These are phyloP conservation scores for Orthosia incerta DNA, from an alignment of 2,888 invertebrate genomes.

Conservation along the genomic window DNA sequence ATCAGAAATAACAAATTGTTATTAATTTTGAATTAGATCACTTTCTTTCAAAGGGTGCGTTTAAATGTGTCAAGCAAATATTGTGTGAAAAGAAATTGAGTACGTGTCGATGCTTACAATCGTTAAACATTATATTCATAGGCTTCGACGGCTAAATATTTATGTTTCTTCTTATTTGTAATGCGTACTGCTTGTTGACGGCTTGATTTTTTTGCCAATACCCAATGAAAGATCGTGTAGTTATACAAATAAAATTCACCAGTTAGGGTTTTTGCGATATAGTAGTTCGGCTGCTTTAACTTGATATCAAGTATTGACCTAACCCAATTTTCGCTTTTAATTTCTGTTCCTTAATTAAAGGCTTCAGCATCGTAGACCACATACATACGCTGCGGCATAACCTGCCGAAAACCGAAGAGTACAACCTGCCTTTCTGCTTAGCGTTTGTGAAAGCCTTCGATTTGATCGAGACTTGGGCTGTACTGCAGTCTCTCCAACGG, in stretches of 20 bases:
- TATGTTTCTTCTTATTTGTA: slow-evolving; percentile 9
- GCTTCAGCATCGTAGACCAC: too few relatives aligned
- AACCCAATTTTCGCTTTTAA: too few relatives aligned
- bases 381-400: too few relatives aligned
- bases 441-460: too few relatives aligned
- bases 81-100: not conserved
- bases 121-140: slow-evolving; percentile 18
- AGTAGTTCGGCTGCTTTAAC: not conserved
- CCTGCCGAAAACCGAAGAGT: too few relatives aligned
- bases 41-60: not conserved
- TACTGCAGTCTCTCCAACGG: too few relatives aligned
- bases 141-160: slow-evolving; percentile 3
- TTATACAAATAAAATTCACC: not conserved
- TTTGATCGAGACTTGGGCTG: too few relatives aligned
- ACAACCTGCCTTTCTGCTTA: too few relatives aligned
- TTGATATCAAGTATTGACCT: too few relatives aligned
- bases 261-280: not conserved
- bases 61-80: not conserved
- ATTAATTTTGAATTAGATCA: too few relatives aligned
- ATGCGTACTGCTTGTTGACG: not conserved
- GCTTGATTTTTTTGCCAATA: slow-evolving; percentile 8
- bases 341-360: too few relatives aligned
- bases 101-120: slow-evolving; percentile 8
- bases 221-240: not conserved
- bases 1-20: too few relatives aligned